Base-by-base conservation (phyloP, 1,140 invertebrate species). In the Odontomachus brunneus region DNA sequence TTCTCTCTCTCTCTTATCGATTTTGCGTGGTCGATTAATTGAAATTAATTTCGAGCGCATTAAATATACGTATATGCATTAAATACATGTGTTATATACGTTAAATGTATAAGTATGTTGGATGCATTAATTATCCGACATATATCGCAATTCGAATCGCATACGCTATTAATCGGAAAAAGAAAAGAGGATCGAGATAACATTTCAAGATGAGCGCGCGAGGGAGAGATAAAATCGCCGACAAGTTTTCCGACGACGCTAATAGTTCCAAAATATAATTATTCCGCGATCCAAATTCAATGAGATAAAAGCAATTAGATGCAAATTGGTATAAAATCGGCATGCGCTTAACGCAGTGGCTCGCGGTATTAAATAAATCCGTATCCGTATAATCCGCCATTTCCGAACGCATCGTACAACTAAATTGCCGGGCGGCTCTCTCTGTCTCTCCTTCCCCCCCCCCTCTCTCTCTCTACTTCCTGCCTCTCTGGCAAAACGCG, bases 301-400 rank as follows among this genome's bases (percentile, higher is more conserved):
- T 38, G 75, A 63, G 75, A 78, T 69, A 67, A 78, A 78, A 78
- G 17, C 63, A 78, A 78, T 78, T 78, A 69, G 75, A 78, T 57
- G 75, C 14, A 65, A 69, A 78, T 78, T 65, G 75, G 63, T 69
- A 69, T 38, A 78, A 78, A 78, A 80, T 80, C 75, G 75, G 33
- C 62, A 22, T n/a, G 17, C 51, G 75, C 24, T 69, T 69, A 80
- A 80, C 55, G 33, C 65, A 57, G 66, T 59, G n/a, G 75, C 65
- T 71, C 75, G 65, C 53, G 51, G 65, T 80, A 80, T 80, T 71
- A 57, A 80, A 80, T 80, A 80, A 80, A 80, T 80, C 75, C 53
- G 33, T 80, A 71, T 80, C 75, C 53, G 33, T 80, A 71, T 80
- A 80, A 80, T 80, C 75, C 75, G 65, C 14, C 38, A 63, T 80